Evolutionary conservation across 2,888 invertebrate genomes (phyloP), one percentile per base, ranked within the genome.

Genomic region (Epinotia nisella): DNA sequence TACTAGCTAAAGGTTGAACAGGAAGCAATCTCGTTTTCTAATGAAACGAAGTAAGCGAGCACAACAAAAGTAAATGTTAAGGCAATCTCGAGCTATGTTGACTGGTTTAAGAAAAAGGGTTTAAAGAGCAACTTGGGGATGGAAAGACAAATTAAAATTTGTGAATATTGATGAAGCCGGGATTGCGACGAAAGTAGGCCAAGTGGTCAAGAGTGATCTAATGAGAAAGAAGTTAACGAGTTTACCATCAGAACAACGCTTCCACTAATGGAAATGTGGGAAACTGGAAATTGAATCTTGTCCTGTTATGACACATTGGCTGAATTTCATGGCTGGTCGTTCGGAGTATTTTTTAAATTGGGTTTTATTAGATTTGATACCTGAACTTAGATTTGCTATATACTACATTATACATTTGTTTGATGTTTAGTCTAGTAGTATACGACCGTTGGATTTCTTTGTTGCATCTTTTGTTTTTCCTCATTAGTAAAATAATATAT

Each of bases 361-460:
- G 21, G n/a, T 59, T 59, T 59, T 15, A 58, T 29, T 67, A 67
- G 58, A 67, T 65, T 65, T 65, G 35, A 55, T 65, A 65, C 53
- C 65, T 35, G 35, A 55, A 35, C 15, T 9, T 65, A 56, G 15
- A 19, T 19, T 35, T 65, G 24, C 10, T 13, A 1, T 19, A 19
- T 53, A 64, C n/a, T 17, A 21, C 15, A 53, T 5, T 35, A 35
- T 51, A 35, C 9, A 9, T 65, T 53, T 29, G 7, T 1, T n/a
- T 21, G 15, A 17, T 11, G 17, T 15, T 17, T 53, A 53, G 53
- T 66, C 10, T n/a, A n/a, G n/a, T n/a, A n/a, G n/a, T n/a, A n/a
- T 39, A 66, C 66, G 55, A 66, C n/a, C 11, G 15, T 11, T 29
- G 49, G 13, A 35, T 17, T 15, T 56, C 29, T 55, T 62, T 3